A percentile compares a stretch with the other conserved stretches of the same genome.
Evolutionary conservation across 2,888 invertebrate genomes (phyloP).

Genomic region (Tinea trinotella): DNA sequence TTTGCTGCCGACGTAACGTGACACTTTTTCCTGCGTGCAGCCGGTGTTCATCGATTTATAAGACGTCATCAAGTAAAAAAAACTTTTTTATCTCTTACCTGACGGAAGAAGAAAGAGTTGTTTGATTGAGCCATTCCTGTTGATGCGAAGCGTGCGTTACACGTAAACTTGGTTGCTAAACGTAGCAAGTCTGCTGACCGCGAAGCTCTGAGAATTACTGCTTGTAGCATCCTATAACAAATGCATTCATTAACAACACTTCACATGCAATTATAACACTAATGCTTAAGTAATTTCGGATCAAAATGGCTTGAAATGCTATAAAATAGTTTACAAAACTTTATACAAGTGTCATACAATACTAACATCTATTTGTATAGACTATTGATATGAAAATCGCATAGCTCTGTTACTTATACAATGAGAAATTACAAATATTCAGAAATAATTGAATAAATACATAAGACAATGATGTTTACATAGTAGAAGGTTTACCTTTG

Average conservation of each 20-base stretch:
- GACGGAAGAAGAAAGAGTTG: neutral
- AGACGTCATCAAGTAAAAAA: no score
- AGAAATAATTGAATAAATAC: no score
- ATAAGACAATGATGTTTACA: neutral
- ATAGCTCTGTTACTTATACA: no score
- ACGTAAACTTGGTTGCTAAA: neutral
- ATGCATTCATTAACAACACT: neutral
- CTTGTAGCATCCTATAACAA: conserved; percentile 8
- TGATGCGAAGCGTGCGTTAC: neutral
- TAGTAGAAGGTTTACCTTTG: no score
- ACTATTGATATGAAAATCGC: no score
- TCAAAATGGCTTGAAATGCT: neutral
- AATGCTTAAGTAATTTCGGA: neutral
- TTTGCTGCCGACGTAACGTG: no score
- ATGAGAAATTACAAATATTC: no score
- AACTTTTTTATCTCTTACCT: conserved; percentile 1
- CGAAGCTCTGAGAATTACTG: conserved; percentile 11
- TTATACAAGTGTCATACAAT: no score
- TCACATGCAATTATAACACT: neutral
- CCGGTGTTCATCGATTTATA: no score
- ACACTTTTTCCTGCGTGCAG: no score
- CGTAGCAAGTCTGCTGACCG: conserved; percentile 3
- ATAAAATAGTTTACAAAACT: neutral
- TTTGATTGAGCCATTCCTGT: neutral
- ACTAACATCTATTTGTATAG: no score